phyloP scores from a whole-genome alignment of 2,888 invertebrate genomes.

The Spisula subtruncata region DNA sequence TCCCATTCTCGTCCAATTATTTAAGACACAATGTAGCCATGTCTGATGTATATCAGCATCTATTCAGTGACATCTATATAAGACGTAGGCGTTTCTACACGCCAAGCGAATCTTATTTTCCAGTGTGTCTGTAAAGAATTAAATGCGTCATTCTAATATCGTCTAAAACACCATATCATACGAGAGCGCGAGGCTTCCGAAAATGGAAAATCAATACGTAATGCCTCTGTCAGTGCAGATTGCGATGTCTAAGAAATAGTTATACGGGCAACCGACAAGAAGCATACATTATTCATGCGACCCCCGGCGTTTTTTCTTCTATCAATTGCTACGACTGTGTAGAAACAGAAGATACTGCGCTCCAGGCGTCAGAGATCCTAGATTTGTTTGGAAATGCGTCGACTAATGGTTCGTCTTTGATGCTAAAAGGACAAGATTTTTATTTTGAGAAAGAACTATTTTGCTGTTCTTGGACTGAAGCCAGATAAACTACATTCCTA shows the following conservation, averaged over 20 bases:
- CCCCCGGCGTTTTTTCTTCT: slow-evolving; percentile 34
- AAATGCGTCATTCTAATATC: slow-evolving; percentile 39
- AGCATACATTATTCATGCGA: slow-evolving; percentile 42
- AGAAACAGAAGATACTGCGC: slow-evolving; percentile 12
- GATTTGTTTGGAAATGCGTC: neutral
- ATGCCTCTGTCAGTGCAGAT: slow-evolving; percentile 34
- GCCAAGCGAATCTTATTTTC: slow-evolving; percentile 31
- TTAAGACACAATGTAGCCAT: neutral
- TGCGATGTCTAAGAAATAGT: slow-evolving; percentile 38
- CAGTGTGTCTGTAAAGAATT: slow-evolving; percentile 37
- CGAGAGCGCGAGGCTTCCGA: slow-evolving; percentile 7
- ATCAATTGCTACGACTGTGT: slow-evolving; percentile 34
- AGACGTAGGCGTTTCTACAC: slow-evolving; percentile 38
- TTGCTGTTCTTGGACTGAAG: neutral
- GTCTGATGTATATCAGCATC: neutral
- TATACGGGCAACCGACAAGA: slow-evolving; percentile 33
- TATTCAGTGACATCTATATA: neutral
- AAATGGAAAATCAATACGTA: slow-evolving; percentile 42
- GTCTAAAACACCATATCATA: slow-evolving; percentile 24
- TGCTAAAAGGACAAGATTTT: neutral
- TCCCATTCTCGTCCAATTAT: neutral
- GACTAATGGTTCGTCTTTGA: neutral
- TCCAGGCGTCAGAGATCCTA: neutral
- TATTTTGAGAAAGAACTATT: neutral
- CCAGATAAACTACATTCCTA: neutral